Evolutionary conservation across 2,797 vertebrate genomes (phyloP).

Genomic region (Catamblyrhynchus diadema): DNA sequence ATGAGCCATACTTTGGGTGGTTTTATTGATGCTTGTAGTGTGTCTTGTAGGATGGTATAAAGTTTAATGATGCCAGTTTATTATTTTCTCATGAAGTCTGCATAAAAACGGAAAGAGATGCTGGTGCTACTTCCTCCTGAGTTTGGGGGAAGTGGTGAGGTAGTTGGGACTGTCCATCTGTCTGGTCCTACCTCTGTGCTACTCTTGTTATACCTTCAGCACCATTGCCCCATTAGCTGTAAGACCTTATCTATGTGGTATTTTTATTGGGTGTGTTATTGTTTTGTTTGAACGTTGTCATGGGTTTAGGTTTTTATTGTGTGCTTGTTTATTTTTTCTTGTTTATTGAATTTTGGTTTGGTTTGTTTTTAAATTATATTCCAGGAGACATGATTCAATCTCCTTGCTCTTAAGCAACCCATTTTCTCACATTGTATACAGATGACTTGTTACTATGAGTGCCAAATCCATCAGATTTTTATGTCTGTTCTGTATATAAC

Average conservation of each 20-base stretch:
- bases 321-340: neutral
- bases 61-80: neutral
- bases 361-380: neutral
- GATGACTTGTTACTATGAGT: neutral
- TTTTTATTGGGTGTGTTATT: neutral
- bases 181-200: neutral
- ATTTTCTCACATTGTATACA: neutral
- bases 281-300: neutral
- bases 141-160: neutral
- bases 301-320: neutral
- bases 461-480: neutral
- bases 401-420: neutral
- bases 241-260: neutral
- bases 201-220: neutral
- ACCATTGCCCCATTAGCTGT: fast-evolving
- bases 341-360: neutral
- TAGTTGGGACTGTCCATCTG: neutral
- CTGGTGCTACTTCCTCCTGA: neutral
- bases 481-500: neutral
- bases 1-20: neutral
- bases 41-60: neutral
- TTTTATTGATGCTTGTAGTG: neutral
- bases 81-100: neutral
- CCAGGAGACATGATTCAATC: neutral
- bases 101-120: neutral